Conservation (phyloP, 2,113 vertebrate genomes). For the Pteruthius melanotis region DNA sequence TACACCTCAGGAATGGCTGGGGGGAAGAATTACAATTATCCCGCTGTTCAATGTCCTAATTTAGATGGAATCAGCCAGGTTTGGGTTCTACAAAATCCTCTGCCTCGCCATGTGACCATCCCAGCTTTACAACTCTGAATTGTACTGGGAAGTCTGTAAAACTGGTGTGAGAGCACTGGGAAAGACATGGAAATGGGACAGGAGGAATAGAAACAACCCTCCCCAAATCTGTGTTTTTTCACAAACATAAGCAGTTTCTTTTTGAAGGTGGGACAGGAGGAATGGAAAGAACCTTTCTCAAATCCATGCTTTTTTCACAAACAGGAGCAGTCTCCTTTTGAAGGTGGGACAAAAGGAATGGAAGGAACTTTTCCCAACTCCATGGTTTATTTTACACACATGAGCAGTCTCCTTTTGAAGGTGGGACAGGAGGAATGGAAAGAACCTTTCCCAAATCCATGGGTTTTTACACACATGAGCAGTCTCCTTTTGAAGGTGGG, state of each 20-base stretch:
- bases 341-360: too few relatives aligned
- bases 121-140: accelerated
- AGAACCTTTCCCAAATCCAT: too few relatives aligned
- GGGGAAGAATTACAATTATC: neutral
- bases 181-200: neutral
- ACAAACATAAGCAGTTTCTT: too few relatives aligned
- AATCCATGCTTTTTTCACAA: too few relatives aligned
- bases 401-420: neutral
- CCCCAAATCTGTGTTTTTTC: too few relatives aligned
- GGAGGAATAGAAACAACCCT: neutral
- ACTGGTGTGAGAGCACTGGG: neutral
- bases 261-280: neutral
- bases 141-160: neutral
- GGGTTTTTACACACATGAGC: too few relatives aligned
- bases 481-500: too few relatives aligned
- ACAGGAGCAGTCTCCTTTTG: too few relatives aligned
- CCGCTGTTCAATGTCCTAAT: too few relatives aligned
- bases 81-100: neutral
- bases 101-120: accelerated
- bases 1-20: accelerated
- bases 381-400: too few relatives aligned
- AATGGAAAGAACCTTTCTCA: neutral
- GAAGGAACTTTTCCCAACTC: too few relatives aligned
- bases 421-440: neutral
- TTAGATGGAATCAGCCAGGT: neutral